Base-by-base conservation (phyloP, 2,113 vertebrate genomes). In the Megalops atlanticus region DNA sequence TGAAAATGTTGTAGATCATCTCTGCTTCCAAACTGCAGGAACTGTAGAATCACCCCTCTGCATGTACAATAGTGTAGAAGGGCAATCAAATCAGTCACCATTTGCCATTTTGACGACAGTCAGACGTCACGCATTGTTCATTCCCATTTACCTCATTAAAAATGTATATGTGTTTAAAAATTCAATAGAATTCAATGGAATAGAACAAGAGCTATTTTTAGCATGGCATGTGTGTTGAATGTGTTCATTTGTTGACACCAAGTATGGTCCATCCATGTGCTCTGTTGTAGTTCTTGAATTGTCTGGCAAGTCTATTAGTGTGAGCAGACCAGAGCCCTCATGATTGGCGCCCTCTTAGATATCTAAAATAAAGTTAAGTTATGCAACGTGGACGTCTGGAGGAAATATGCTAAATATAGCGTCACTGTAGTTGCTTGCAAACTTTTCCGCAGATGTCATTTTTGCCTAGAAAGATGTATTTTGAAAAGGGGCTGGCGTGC, bases 301-400 rank as follows among this genome's bases (percentile, higher is more conserved):
- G 49, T 54, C 24, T 54, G 49, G 24, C 1, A 24, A 54, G 49
- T 21, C 49, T 54, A 21, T 16, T 21, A 54, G 49, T 8, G n/a
- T 64, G 58, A 64, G 27, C 58, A 64, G n/a, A 31, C 58, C 21
- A 36, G 1, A 21, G 2, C 8, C 12, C 40, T 43, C 45, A 31
- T 43, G 40, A 74, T 1, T 15, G 15, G 31, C 12, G 33, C 4
- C 14, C 69, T 24, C 54, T n/a, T n/a, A 58, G 35, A 38, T 71
- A 31, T 45, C 73, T 27, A 27, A 39, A 45, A 45, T 74, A 74
- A 31, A 45, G 73, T 43, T 16, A 27, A 49, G 70, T 71, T 79
- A 21, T 18, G 40, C 27, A 71, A 79, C 33, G 12, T 47, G 31
- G 40, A 47, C 1, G 77, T 43, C 54, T 69, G 38, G 73, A 76